Evolutionary conservation across 2,888 invertebrate genomes (phyloP).

Genomic region (Phalera bucephala): DNA sequence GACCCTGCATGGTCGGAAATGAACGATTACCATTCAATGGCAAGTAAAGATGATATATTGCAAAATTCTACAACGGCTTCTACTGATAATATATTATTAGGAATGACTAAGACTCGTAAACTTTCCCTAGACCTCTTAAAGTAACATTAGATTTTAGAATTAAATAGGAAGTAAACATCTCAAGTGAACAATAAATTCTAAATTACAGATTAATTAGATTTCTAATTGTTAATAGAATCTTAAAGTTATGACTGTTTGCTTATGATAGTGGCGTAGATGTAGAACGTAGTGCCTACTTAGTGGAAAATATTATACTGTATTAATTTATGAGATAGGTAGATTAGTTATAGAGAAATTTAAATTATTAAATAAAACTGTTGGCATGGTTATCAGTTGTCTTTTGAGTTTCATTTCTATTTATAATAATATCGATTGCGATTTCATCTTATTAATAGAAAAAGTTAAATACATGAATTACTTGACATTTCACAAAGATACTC

Average conservation of each 20-base stretch:
- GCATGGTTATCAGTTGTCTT: slow-evolving; percentile 44
- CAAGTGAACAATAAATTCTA: slow-evolving; percentile 41
- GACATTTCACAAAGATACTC: slow-evolving; percentile 21
- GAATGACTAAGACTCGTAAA: slow-evolving; percentile 69
- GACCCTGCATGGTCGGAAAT: slow-evolving; percentile 76
- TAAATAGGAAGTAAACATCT: slow-evolving; percentile 38
- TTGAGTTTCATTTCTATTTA: slow-evolving; percentile 15
- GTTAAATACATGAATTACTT: slow-evolving; percentile 19
- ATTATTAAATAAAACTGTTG: slow-evolving; percentile 53
- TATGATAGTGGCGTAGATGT: slow-evolving; percentile 40
- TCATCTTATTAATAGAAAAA: background rate
- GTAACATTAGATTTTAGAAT: slow-evolving; percentile 24
- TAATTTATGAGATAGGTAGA: slow-evolving; percentile 30
- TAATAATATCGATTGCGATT: background rate
- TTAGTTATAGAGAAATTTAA: slow-evolving; percentile 36
- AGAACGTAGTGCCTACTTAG: slow-evolving; percentile 36
- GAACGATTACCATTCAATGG: slow-evolving; percentile 76
- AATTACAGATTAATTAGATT: slow-evolving; percentile 31
- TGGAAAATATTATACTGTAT: slow-evolving; percentile 34
- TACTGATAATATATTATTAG: slow-evolving; percentile 76
- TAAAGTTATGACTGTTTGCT: slow-evolving; percentile 49
- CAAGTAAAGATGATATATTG: slow-evolving; percentile 74
- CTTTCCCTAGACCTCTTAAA: slow-evolving; percentile 52
- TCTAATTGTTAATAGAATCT: slow-evolving; percentile 48
- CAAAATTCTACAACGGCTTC: slow-evolving; percentile 72